Percentiles rank a stretch among this genome's conserved stretches.
These are phyloP conservation scores for Zaprionus nigranus DNA, from an alignment of 1,140 invertebrate genomes.

Conservation along the genomic window DNA sequence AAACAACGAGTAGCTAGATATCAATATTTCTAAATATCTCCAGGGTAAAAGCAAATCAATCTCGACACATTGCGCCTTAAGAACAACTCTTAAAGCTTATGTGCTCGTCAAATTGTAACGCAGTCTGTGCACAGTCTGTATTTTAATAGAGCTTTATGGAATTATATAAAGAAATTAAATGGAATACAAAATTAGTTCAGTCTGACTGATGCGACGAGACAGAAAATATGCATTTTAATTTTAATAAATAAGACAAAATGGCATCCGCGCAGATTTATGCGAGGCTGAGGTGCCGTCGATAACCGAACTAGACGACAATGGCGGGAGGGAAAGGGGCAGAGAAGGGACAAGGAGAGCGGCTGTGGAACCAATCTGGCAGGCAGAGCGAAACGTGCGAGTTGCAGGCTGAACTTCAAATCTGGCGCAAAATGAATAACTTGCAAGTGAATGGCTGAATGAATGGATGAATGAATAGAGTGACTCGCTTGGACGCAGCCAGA, in stretches of 20 bases:
- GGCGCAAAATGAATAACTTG: constrained; percentile 69
- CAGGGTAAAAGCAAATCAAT: not conserved
- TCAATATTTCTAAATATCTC: too few relatives aligned
- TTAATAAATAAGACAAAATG: constrained; percentile 80
- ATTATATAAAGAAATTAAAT: constrained; percentile 34
- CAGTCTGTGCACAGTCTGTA: not conserved
- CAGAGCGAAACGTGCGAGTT: constrained; percentile 13
- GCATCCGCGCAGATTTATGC: constrained; percentile 68
- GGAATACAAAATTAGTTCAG: constrained; percentile 2
- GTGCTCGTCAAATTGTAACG: constrained; percentile 5
- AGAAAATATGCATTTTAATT: constrained; percentile 75
- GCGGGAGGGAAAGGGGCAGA: constrained; percentile 6
- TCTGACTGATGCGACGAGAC: constrained; percentile 21
- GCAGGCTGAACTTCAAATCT: constrained; percentile 72
- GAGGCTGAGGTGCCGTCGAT: constrained; percentile 54
- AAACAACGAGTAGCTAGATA: too few relatives aligned
- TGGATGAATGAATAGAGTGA: constrained; percentile 13
- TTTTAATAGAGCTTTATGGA: constrained; percentile 33
- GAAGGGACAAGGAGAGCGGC: not conserved
- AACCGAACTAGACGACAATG: constrained; percentile 67
- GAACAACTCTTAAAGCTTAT: constrained; percentile 1
- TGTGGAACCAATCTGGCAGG: constrained; percentile 69
- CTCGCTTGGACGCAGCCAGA: not conserved
- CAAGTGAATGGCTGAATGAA: constrained; percentile 48
- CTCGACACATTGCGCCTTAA: not conserved